A percentile compares a stretch with the other conserved stretches of the same genome.
phyloP scores from a whole-genome alignment of 2,888 invertebrate species.

The Cephus sareptanus region DNA sequence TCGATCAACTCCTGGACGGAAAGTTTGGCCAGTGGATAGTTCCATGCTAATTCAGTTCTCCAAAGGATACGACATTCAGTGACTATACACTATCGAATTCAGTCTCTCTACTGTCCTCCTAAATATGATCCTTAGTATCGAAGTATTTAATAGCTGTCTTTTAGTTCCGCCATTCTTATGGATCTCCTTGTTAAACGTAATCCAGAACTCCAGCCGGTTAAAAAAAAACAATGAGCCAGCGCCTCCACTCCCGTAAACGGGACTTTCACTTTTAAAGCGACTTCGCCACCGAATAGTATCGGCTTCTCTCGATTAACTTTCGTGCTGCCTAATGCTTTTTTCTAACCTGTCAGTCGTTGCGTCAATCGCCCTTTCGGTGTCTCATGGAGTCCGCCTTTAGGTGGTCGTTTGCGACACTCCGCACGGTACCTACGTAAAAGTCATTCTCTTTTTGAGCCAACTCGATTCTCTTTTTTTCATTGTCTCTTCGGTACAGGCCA shows the following conservation, averaged over 20 bases:
- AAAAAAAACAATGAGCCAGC: not conserved
- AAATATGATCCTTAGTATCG: not conserved
- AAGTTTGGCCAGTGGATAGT: not conserved
- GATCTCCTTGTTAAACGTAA: not conserved
- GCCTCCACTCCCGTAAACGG: not conserved
- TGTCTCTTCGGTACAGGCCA: not conserved
- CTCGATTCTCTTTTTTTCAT: not conserved
- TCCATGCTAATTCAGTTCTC: not conserved
- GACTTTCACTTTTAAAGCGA: not conserved
- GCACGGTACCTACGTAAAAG: not conserved
- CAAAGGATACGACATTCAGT: not conserved
- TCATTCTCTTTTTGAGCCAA: not conserved
- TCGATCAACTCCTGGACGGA: not conserved
- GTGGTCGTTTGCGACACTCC: not conserved
- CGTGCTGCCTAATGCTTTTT: not conserved
- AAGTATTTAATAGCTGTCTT: not conserved
- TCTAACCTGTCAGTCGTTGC: not conserved
- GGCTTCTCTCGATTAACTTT: not conserved
- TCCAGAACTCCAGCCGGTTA: not conserved
- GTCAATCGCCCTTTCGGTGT: not conserved
- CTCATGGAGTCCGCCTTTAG: not conserved
- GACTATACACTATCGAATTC: not conserved
- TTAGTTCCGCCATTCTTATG: not conserved
- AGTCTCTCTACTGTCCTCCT: not conserved
- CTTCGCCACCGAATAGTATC: not conserved